phyloP scores from a whole-genome alignment of 2,888 invertebrate species.

The Diadromus collaris region DNA sequence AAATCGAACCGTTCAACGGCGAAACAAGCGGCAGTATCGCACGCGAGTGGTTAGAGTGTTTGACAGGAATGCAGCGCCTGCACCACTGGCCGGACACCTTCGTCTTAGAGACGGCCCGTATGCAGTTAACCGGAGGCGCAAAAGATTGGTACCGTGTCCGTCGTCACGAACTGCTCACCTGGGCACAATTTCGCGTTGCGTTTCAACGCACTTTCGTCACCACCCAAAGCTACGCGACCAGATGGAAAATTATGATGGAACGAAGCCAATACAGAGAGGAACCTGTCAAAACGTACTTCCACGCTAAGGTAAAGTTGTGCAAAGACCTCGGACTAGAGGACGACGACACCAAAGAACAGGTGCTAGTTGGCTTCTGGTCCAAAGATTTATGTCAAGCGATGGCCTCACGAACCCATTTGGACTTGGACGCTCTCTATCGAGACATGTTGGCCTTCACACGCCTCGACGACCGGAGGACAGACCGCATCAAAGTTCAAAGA shows the following conservation, averaged over 20 bases:
- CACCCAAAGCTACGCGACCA: too few relatives aligned
- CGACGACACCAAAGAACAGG: slow-evolving; percentile 31
- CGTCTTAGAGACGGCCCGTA: slow-evolving; percentile 28
- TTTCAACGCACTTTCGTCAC: slow-evolving; percentile 8
- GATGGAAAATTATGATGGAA: slow-evolving; percentile 7
- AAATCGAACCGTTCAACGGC: too few relatives aligned
- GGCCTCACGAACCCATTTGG: neutral
- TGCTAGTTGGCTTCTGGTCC: slow-evolving; percentile 34
- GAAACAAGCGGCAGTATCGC: slow-evolving; percentile 1
- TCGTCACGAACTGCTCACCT: neutral
- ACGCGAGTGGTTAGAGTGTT: slow-evolving; percentile 18
- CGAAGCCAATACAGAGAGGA: neutral
- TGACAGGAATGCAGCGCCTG: slow-evolving; percentile 2
- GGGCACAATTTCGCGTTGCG: slow-evolving; percentile 1
- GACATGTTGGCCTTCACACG: slow-evolving; percentile 9
- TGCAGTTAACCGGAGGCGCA: slow-evolving; percentile 38
- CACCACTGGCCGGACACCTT: slow-evolving; percentile 29
- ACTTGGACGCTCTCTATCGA: slow-evolving; percentile 8
- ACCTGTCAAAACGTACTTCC: slow-evolving; percentile 20
- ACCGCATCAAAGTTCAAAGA: neutral
- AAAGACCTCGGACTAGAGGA: slow-evolving; percentile 2
- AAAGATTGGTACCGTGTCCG: slow-evolving; percentile 38
- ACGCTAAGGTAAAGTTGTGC: slow-evolving; percentile 12
- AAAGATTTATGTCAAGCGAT: slow-evolving; percentile 27
- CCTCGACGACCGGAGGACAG: slow-evolving; percentile 5